phyloP scores from a whole-genome alignment of 2,113 vertebrate genomes.

The Rutilus rutilus region DNA sequence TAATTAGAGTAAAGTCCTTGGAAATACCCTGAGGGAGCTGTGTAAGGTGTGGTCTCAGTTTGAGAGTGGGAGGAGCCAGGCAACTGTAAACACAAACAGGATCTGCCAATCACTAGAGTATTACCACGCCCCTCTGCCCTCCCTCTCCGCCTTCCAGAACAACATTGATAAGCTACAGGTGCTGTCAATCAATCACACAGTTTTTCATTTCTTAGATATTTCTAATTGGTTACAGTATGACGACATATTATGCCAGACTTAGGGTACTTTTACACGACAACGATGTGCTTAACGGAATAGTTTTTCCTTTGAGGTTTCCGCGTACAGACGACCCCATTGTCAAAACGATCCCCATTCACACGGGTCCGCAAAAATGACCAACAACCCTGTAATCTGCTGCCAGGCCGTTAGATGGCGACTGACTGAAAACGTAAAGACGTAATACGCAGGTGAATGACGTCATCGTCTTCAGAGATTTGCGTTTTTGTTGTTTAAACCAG shows the following conservation, averaged over 20 bases:
- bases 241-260: neutral
- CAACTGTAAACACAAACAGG: constrained; percentile 65
- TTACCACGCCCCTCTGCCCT: constrained; percentile 65
- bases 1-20: constrained; percentile 72
- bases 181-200: constrained; percentile 26
- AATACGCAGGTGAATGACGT: no score
- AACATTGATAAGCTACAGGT: constrained; percentile 84
- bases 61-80: constrained; percentile 66
- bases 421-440: no score
- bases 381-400: no score
- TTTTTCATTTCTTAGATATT: neutral
- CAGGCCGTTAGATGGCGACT: no score
- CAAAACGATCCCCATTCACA: no score
- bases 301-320: no score
- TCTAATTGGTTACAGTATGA: neutral
- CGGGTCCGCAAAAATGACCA: no score
- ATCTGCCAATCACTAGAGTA: constrained; percentile 70
- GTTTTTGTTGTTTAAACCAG: no score
- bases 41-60: constrained; percentile 75
- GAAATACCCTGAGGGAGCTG: constrained; percentile 62
- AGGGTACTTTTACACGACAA: no score
- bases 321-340: no score
- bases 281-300: no score
- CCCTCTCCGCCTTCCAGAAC: constrained; percentile 69
- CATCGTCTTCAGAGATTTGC: no score